Evolutionary conservation across 2,888 invertebrate species (phyloP).

Genomic region (Plemyria rubiginata): DNA sequence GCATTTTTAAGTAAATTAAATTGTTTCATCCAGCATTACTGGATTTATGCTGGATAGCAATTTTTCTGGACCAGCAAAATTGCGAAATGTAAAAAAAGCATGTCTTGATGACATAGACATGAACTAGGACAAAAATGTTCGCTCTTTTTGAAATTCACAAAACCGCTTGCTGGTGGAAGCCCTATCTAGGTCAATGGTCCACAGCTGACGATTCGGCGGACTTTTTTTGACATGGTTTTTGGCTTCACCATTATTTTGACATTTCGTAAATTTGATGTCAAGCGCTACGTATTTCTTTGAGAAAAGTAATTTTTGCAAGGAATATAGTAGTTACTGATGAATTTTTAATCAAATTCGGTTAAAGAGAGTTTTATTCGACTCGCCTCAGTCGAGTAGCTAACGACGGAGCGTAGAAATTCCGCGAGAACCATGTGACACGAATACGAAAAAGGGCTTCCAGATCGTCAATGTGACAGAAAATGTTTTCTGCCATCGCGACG

Average conservation of each 20-base stretch:
- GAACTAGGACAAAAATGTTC: neutral
- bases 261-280: conserved; percentile 84
- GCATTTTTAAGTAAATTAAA: too few relatives aligned
- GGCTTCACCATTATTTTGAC: conserved; percentile 85
- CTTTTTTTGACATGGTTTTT: conserved; percentile 83
- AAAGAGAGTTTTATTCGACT: conserved; percentile 49
- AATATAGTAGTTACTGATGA: conserved; percentile 60
- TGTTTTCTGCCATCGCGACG: conserved; percentile 84
- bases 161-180: conserved; percentile 10
- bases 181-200: conserved; percentile 58
- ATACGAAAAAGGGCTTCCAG: conserved; percentile 83
- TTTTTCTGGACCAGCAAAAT: too few relatives aligned
- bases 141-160: neutral
- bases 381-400: conserved; percentile 49
- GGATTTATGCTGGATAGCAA: too few relatives aligned
- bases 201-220: conserved; percentile 77
- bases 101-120: too few relatives aligned
- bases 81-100: neutral
- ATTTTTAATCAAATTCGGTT: conserved; percentile 61
- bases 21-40: too few relatives aligned
- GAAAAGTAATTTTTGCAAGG: conserved; percentile 69
- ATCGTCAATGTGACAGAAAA: conserved; percentile 84
- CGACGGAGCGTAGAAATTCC: conserved; percentile 67
- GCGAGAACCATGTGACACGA: conserved; percentile 84
- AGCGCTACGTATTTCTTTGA: conserved; percentile 82